A percentile compares a stretch with the other conserved stretches of the same genome.
These are phyloP conservation scores for Clusia tigrina DNA, from an alignment of 2,888 invertebrate genomes.

Conservation along the genomic window DNA sequence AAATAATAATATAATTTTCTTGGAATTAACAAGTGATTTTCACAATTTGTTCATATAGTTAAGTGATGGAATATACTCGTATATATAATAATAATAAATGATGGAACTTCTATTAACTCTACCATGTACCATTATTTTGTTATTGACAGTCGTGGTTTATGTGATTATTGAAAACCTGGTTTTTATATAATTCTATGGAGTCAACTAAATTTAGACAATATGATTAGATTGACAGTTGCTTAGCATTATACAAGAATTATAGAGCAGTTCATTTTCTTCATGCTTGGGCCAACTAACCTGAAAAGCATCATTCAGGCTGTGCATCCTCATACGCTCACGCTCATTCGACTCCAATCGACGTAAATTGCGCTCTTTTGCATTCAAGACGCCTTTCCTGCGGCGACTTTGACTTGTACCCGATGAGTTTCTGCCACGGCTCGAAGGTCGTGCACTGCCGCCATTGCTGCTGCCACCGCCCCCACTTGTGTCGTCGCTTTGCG, in stretches of 20 bases:
- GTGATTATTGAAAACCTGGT: no score
- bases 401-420: conserved; percentile 62
- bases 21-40: no score
- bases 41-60: no score
- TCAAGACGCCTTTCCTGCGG: conserved; percentile 78
- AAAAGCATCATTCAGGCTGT: conserved; percentile 89
- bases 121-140: neutral
- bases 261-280: neutral
- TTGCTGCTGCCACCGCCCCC: conserved; percentile 63
- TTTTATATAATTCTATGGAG: no score
- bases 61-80: no score
- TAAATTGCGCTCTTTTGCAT: conserved; percentile 84
- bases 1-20: no score
- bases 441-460: conserved; percentile 56
- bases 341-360: conserved; percentile 90
- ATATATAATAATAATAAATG: neutral
- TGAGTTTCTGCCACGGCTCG: conserved; percentile 55
- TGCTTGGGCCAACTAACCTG: no score
- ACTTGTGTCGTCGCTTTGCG: conserved; percentile 64
- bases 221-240: no score
- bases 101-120: neutral
- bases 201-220: no score
- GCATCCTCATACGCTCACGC: conserved; percentile 91
- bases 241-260: neutral
- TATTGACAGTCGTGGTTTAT: neutral